A percentile compares a stretch with the other conserved stretches of the same genome.
Evolutionary conservation across 2,797 vertebrate genomes (phyloP).

Genomic region (Neolamprologus multifasciatus): DNA sequence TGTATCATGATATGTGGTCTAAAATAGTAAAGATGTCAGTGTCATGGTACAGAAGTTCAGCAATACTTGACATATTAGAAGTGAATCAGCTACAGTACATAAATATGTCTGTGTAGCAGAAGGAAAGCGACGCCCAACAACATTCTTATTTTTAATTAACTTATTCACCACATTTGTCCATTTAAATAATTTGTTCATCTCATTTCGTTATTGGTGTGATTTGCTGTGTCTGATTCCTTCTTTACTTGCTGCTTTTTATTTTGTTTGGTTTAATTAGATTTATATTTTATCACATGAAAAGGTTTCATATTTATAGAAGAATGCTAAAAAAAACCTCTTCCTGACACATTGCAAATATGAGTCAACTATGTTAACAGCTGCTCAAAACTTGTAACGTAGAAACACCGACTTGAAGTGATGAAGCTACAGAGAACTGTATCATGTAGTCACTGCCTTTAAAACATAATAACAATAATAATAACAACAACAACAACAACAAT

Average conservation of each 20-base stretch:
- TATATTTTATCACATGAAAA: neutral
- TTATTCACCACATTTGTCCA: neutral
- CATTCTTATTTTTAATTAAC: neutral
- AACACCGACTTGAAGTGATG: neutral
- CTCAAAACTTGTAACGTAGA: neutral
- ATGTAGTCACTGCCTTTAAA: neutral
- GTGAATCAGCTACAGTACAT: neutral
- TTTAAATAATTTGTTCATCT: neutral
- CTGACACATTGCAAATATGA: neutral
- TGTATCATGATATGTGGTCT: neutral
- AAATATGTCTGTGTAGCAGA: neutral
- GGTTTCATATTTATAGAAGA: neutral
- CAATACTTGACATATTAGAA: neutral
- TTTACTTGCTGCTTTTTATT: neutral
- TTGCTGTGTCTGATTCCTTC: neutral
- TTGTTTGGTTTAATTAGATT: neutral
- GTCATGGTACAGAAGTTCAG: neutral
- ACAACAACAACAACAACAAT: fast-evolving
- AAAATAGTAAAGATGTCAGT: neutral
- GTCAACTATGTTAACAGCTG: neutral
- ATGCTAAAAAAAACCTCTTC: neutral
- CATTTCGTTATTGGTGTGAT: neutral
- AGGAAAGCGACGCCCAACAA: neutral
- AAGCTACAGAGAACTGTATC: neutral
- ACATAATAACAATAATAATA: fast-evolving